Evolutionary conservation across 2,113 vertebrate species (phyloP).

Genomic region (Tachysurus vachellii): DNA sequence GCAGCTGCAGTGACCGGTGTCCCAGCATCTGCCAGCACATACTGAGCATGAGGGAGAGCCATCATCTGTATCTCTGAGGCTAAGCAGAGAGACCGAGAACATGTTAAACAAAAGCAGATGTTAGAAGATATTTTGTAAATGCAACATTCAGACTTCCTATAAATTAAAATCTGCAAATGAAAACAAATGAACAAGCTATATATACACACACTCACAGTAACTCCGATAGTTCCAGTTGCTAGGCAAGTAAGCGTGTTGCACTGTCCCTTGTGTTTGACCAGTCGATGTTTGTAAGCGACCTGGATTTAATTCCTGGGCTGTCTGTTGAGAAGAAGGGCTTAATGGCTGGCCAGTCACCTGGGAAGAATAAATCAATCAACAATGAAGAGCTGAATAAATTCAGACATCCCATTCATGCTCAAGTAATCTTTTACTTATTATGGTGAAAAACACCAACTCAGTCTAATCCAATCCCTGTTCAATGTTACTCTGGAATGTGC

Average conservation of each 20-base stretch:
- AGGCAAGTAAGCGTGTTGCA: constrained; percentile 90
- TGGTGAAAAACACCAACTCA: not conserved
- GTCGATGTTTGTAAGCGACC: constrained; percentile 79
- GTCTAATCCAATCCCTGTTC: not conserved
- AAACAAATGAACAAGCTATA: not conserved
- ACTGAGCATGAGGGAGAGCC: constrained; percentile 91
- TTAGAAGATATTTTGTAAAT: not conserved
- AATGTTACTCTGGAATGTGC: not conserved
- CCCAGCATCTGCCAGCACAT: constrained; percentile 90
- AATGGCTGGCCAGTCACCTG: constrained; percentile 84
- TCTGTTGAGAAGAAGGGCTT: constrained; percentile 86
- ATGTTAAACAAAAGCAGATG: not conserved
- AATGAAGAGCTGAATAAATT: not conserved
- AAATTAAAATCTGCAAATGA: not conserved
- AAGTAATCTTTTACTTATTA: not conserved
- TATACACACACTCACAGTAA: constrained; percentile 80
- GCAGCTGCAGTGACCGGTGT: constrained; percentile 83
- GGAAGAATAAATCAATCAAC: not conserved
- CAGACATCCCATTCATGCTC: not conserved
- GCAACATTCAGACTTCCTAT: not conserved
- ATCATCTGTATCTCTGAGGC: constrained; percentile 99
- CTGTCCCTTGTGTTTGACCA: constrained; percentile 75
- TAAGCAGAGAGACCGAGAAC: constrained; percentile 48
- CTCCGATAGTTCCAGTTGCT: constrained; percentile 91
- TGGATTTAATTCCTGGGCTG: constrained; percentile 85